Conservation (phyloP, 2,888 invertebrate species). For the Sphaerophoria taeniata region DNA sequence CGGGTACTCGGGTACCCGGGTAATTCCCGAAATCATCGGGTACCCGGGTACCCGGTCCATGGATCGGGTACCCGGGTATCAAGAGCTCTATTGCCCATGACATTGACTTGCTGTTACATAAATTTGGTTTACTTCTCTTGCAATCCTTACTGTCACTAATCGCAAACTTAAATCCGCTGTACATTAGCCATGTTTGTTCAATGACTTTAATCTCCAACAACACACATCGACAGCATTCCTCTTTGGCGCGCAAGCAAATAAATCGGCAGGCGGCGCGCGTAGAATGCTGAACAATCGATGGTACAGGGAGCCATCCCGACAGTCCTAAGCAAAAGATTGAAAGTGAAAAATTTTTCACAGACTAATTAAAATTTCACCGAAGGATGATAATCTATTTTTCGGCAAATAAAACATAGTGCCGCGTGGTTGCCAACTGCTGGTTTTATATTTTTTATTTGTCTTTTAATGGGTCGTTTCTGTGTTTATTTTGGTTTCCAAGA, state of each 20-base stretch:
- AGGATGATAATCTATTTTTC: conserved; percentile 49
- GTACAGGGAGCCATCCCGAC: background rate
- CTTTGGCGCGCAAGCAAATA: conserved; percentile 40
- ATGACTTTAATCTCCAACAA: conserved; percentile 34
- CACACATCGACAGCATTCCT: conserved; percentile 42
- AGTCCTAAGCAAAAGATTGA: background rate
- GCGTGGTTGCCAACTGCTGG: conserved; percentile 18
- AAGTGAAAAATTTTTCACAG: conserved; percentile 59
- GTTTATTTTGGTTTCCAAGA: conserved; percentile 14
- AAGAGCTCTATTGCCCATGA: no score
- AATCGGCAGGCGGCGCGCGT: conserved; percentile 28
- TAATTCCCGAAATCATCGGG: no score
- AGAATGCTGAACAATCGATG: background rate
- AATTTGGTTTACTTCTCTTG: background rate
- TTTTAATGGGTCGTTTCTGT: background rate
- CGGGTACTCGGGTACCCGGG: no score
- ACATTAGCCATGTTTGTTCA: conserved; percentile 59
- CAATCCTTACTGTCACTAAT: conserved; percentile 24
- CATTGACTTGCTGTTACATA: no score
- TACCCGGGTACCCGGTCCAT: no score
- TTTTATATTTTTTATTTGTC: background rate
- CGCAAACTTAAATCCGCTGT: conserved; percentile 12
- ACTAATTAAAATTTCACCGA: conserved; percentile 73
- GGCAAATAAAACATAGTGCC: conserved; percentile 34
- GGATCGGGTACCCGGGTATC: no score